Evolutionary conservation across 2,797 vertebrate species (phyloP).

Genomic region (Mormyrops attenuatus): DNA sequence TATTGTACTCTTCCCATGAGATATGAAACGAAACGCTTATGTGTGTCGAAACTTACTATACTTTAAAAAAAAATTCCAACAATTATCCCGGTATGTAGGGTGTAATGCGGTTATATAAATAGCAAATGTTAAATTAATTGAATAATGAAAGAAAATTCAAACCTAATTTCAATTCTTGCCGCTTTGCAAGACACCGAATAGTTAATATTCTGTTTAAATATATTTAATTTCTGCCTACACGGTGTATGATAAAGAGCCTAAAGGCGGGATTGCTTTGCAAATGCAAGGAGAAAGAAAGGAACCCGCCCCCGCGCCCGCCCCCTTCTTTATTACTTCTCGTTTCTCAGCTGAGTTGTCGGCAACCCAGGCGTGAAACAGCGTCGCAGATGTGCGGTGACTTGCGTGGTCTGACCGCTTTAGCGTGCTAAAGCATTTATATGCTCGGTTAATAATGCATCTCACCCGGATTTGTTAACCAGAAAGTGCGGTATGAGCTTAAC

Average conservation of each 20-base stretch:
- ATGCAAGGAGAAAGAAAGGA: slow-evolving; percentile 27
- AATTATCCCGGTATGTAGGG: background rate
- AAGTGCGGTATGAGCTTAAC: background rate
- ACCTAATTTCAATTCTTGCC: background rate
- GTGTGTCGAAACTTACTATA: background rate
- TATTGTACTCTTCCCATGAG: background rate
- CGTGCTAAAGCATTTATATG: slow-evolving; percentile 43
- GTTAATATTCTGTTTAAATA: background rate
- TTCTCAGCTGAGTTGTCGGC: slow-evolving; percentile 44
- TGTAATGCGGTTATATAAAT: background rate
- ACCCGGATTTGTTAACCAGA: background rate
- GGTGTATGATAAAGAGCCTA: slow-evolving; percentile 26
- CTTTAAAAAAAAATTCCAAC: background rate
- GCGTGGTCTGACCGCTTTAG: slow-evolving; percentile 20
- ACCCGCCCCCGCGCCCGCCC: slow-evolving; percentile 22
- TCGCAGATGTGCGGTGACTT: slow-evolving; percentile 38
- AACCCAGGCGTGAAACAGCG: slow-evolving; percentile 45
- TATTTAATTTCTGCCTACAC: slow-evolving; percentile 27
- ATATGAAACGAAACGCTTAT: background rate
- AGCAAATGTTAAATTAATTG: background rate
- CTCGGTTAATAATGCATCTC: background rate
- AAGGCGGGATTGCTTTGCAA: slow-evolving; percentile 26
- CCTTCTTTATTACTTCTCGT: slow-evolving; percentile 35
- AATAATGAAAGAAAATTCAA: background rate
- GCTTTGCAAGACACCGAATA: background rate